These are phyloP conservation scores for Neoaliturus tenellus DNA, from an alignment of 2,888 invertebrate genomes.

Conservation along the genomic window DNA sequence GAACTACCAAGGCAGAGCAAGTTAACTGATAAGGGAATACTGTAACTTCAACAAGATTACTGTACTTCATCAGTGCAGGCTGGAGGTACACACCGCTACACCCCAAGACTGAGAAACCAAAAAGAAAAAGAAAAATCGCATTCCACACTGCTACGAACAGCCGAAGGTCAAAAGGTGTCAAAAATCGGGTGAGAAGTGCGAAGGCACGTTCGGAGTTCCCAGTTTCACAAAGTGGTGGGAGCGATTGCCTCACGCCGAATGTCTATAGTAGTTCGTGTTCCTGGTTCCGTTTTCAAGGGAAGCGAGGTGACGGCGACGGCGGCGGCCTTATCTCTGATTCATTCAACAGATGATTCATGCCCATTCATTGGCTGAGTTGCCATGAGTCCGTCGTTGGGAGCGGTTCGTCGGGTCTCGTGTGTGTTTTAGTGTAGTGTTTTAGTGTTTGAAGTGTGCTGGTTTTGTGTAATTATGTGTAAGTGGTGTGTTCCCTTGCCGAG, in stretches of 20 bases:
- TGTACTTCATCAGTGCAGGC: no score
- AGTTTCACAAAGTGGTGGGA: background rate
- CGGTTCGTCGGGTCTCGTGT: background rate
- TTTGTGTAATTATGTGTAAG: background rate
- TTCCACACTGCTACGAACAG: no score
- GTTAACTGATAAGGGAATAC: no score
- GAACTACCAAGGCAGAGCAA: no score
- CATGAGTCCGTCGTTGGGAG: background rate
- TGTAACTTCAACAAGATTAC: no score
- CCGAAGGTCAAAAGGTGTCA: background rate
- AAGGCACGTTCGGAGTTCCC: background rate
- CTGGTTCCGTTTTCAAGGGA: background rate
- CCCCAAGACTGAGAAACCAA: no score
- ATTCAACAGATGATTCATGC: constrained; percentile 3
- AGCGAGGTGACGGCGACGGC: constrained; percentile 15
- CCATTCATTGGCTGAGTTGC: constrained; percentile 17
- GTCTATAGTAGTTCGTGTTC: background rate
- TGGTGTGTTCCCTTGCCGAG: background rate
- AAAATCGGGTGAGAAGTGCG: background rate
- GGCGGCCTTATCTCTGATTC: constrained; percentile 20
- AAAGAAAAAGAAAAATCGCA: no score
- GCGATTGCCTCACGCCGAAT: background rate
- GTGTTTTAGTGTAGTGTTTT: constrained; percentile 1
- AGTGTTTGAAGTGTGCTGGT: background rate
- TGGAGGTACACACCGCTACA: no score